These are phyloP conservation scores for Piaya cayana DNA, from an alignment of 2,113 vertebrate genomes.

Conservation along the genomic window DNA sequence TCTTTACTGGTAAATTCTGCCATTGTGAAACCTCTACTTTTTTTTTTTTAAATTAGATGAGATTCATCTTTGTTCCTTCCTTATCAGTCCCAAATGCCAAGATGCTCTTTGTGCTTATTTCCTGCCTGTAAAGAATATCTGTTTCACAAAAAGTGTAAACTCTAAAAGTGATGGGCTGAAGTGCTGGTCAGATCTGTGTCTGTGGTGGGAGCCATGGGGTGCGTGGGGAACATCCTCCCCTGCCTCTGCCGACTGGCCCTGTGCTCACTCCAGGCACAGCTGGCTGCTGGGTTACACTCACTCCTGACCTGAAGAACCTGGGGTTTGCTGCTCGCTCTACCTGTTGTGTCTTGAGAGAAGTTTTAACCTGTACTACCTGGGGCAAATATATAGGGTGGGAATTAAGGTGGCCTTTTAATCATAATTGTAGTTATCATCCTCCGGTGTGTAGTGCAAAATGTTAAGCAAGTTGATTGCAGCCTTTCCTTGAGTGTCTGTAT, in stretches of 20 bases:
- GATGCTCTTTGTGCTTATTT: background rate
- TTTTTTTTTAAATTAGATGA: background rate
- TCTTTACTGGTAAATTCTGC: background rate
- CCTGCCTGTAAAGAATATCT: background rate
- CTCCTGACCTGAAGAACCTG: background rate
- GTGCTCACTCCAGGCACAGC: background rate
- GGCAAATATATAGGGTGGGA: background rate
- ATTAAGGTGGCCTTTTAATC: background rate
- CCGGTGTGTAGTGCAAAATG: background rate
- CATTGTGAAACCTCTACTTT: background rate
- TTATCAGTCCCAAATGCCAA: background rate
- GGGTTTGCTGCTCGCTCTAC: background rate
- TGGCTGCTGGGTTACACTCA: rapidly evolving
- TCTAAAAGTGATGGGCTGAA: background rate
- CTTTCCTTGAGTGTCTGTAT: background rate
- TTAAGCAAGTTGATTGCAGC: background rate
- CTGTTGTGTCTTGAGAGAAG: background rate
- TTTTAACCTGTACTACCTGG: background rate
- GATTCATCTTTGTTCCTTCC: background rate
- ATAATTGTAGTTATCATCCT: background rate
- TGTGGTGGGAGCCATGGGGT: background rate
- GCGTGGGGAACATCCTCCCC: rapidly evolving
- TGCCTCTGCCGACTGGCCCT: background rate
- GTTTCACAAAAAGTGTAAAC: background rate
- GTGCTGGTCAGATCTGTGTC: rapidly evolving